A percentile compares a stretch with the other conserved stretches of the same genome.
These are phyloP conservation scores for Salminus brasiliensis DNA, from an alignment of 2,113 vertebrate species.

Conservation along the genomic window DNA sequence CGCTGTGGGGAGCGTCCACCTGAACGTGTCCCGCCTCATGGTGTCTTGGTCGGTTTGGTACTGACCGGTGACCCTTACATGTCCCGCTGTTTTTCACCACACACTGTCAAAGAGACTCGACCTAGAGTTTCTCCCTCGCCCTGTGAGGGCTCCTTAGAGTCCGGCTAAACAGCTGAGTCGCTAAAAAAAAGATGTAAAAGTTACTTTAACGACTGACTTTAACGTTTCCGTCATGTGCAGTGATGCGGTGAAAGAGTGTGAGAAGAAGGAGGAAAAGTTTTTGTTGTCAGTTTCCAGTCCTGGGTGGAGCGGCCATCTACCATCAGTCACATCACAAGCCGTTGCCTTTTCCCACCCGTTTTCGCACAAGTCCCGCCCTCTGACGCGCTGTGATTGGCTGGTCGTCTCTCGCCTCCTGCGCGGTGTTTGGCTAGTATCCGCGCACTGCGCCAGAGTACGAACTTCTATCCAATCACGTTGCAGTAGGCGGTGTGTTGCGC, in stretches of 20 bases:
- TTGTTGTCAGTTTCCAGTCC: neutral
- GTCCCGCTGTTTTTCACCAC: neutral
- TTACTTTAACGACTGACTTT: neutral
- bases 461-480: neutral
- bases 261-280: neutral
- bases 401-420: neutral
- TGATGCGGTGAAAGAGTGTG: neutral
- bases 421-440: neutral
- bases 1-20: neutral
- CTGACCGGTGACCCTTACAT: neutral
- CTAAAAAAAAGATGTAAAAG: neutral
- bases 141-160: neutral
- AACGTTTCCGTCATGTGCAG: neutral
- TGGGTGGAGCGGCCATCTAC: slow-evolving; percentile 31
- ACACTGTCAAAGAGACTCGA: neutral
- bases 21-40: neutral
- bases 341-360: neutral
- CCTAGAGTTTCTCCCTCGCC: neutral
- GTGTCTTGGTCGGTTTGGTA: neutral
- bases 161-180: neutral
- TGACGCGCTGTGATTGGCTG: neutral
- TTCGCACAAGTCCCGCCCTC: slow-evolving; percentile 12
- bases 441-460: neutral
- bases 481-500: neutral
- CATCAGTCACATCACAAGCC: neutral